Evolutionary conservation across 1,140 invertebrate species (phyloP).

Genomic region (Drosophila tropicalis): DNA sequence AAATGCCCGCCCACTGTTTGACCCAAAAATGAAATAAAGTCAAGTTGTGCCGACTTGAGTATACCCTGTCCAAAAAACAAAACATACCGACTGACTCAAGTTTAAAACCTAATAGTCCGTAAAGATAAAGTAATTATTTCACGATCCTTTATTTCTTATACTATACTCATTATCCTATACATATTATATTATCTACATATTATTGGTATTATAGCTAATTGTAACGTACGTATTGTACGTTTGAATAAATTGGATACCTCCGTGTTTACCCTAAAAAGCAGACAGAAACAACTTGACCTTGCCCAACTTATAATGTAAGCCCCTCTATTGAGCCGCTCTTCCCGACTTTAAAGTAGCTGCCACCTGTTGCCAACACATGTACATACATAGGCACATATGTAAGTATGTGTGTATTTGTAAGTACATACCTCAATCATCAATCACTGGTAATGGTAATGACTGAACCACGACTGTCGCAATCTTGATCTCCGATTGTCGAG

Average conservation of each 20-base stretch:
- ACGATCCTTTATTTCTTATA: no score
- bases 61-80: not conserved
- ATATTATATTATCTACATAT: no score
- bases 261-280: no score
- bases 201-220: no score
- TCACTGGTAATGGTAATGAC: slow-evolving; percentile 58
- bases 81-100: no score
- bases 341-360: slow-evolving; percentile 2
- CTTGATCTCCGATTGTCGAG: slow-evolving; percentile 45
- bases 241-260: no score
- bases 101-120: no score
- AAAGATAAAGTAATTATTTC: no score
- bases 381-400: no score
- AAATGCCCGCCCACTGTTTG: slow-evolving; percentile 25
- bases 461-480: slow-evolving; percentile 33
- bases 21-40: slow-evolving; percentile 24
- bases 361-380: slow-evolving; percentile 15
- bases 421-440: slow-evolving; percentile 66
- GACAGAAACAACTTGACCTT: slow-evolving; percentile 36
- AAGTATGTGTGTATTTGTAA: no score
- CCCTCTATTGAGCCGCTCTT: slow-evolving; percentile 5
- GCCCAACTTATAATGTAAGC: slow-evolving; percentile 28
- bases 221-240: no score
- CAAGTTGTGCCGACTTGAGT: not conserved
- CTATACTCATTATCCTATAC: no score